Evolutionary conservation across 2,888 invertebrate species (phyloP), one percentile per base, ranked within the genome.

Genomic region (Elmis aenea): DNA sequence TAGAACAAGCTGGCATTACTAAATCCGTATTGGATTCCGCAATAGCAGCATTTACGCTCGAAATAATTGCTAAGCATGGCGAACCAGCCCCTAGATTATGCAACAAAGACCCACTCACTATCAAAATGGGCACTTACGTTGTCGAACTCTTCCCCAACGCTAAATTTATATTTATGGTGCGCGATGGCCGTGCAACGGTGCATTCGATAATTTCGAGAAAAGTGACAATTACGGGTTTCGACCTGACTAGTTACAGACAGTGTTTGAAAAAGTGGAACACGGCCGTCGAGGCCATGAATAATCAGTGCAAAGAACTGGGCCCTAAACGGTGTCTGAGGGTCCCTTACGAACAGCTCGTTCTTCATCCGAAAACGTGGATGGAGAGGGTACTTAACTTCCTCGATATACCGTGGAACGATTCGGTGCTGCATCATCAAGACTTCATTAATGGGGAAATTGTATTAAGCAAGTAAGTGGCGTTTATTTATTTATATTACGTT

Each of bases 41-140:
- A 34, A 88, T 99, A 56, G 90, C 95, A 20, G 88, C 96, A 26
- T 99, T 99, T 72, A 93, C 95, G 60, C 73, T 96, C 48, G 95
- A 96, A 72, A 88, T 95, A 61, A 94, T 96, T 57, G 93, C 91
- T 40, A 84, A 87, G 52, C 96, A 99, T 71, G 97, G 97, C 24
- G 92, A 93, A 59, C 86, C 92, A 14, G 96, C 97, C 33, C 83
- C 89, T 42, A 76, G 95, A 31, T 79, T 97, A 46, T 99, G 99
- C 75, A 99, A 99, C 76, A 99, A 99, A 72, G 99, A 99, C 72
- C 99, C 99, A 31, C 83, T 99, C 52, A 95, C 95, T 38, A 78
- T 99, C 52, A 96, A 96, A 73, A 94, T 94, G 78, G 94, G 94
- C 61, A 83, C 86, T 33, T 97, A 92, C 69, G 84, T 99, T 56